phyloP scores from a whole-genome alignment of 2,113 vertebrate genomes.

The Otis tarda region DNA sequence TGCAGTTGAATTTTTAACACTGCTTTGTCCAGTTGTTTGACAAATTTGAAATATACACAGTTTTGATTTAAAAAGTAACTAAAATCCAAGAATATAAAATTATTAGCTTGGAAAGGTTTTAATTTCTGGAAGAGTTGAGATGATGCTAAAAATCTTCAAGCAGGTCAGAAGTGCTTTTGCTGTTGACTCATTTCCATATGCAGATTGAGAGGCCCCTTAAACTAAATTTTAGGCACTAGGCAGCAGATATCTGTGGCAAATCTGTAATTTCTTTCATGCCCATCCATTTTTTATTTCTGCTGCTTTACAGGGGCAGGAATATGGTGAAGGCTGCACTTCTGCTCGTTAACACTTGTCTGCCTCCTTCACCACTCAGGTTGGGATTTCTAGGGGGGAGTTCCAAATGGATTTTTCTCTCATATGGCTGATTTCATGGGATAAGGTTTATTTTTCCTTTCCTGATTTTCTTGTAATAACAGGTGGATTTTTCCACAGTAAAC shows the following conservation, averaged over 20 bases:
- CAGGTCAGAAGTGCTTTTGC: slow-evolving; percentile 37
- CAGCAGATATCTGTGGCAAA: slow-evolving; percentile 43
- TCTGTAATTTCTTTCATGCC: slow-evolving; percentile 65
- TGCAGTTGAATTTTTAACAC: slow-evolving; percentile 86
- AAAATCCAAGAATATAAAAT: slow-evolving; percentile 1
- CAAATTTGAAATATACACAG: slow-evolving; percentile 47
- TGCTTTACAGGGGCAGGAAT: slow-evolving; percentile 49
- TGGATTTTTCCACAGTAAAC: slow-evolving; percentile 70
- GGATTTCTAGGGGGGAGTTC: slow-evolving; percentile 34
- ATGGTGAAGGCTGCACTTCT: slow-evolving; percentile 27
- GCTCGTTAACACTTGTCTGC: slow-evolving; percentile 45
- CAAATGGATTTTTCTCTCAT: slow-evolving; percentile 58
- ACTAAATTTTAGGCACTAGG: slow-evolving; percentile 31
- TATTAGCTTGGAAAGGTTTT: slow-evolving; percentile 63
- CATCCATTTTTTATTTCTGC: slow-evolving; percentile 56
- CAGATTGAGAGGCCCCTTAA: slow-evolving; percentile 28
- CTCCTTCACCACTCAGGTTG: slow-evolving; percentile 39
- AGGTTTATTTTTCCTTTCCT: slow-evolving; percentile 69
- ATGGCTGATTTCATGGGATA: slow-evolving; percentile 52
- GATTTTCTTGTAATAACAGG: slow-evolving; percentile 70
- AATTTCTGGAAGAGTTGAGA: slow-evolving; percentile 57
- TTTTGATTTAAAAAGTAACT: slow-evolving; percentile 46
- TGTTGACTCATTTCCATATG: slow-evolving; percentile 61
- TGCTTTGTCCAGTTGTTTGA: slow-evolving; percentile 77
- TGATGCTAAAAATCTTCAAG: slow-evolving; percentile 31